Base-by-base conservation (phyloP, 2,797 vertebrate genomes). In the Sphenopsis melanotis region DNA sequence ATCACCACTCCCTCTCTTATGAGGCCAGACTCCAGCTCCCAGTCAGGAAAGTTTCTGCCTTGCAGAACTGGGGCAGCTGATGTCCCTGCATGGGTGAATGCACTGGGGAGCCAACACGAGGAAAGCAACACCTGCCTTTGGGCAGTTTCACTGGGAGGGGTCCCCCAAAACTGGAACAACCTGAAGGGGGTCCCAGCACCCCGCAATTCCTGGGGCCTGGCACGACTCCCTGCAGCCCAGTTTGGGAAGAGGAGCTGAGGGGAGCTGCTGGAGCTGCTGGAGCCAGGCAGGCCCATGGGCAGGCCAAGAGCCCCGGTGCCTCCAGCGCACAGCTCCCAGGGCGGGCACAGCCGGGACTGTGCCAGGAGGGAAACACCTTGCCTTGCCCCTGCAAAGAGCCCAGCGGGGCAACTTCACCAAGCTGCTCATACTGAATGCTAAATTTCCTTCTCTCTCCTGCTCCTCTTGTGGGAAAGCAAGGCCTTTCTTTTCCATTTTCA, bases 281-380 rank as follows among this genome's bases (percentile, higher is more conserved):
- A n/a, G 53, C 53, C 1, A 3, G 17, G 10, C 2, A 4, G n/a
- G 20, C 17, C 5, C n/a, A 0, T 1, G 12, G 32, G 27, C 32
- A 10, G 32, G 32, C 18, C 5, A 1, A 22, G 16, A 64, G 13
- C 7, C 26, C 5, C 19, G 1, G 0, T 1, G 2, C 12, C 27
- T 17, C 30, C 2, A 0, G 8, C 44, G 11, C 19, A 0, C 14
- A 27, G 29, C 6, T 5, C 9, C 24, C 71, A 4, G 18, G 34
- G 55, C 1, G 21, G 26, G 6, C 57, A 24, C 26, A 8, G 18
- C 29, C 41, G 9, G 46, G 13, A 10, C 41, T 68, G 56, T 32
- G 37, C 21, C 0, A 0, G 20, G 8, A 47, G 7, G 34, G 13
- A 29, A 59, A 10, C 0, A 0, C 44, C 32, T 27, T 21, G 23